Percentiles rank a stretch among this genome's conserved stretches.
Evolutionary conservation across 2,113 vertebrate species (phyloP).

Genomic region (Felis chaus): DNA sequence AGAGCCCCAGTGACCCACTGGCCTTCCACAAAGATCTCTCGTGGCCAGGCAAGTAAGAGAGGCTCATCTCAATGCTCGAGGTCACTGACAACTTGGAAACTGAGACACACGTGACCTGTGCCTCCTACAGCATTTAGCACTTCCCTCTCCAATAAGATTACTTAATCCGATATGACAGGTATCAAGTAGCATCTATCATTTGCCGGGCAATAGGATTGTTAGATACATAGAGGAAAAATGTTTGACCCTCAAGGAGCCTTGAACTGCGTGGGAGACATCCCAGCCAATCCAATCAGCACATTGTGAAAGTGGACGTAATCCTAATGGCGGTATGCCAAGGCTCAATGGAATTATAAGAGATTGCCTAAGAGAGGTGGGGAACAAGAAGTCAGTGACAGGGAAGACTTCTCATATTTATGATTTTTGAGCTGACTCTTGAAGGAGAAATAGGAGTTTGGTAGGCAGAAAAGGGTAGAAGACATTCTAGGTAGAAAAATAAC

Average conservation of each 20-base stretch:
- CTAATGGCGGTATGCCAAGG: neutral
- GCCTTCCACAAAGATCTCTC: neutral
- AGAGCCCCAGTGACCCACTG: neutral
- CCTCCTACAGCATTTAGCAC: neutral
- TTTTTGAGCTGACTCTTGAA: conserved; percentile 17
- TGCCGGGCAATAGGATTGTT: conserved; percentile 5
- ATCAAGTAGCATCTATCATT: neutral
- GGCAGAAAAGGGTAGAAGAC: neutral
- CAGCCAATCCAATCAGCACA: neutral
- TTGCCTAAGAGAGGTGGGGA: neutral
- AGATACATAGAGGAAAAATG: neutral
- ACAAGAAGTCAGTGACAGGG: neutral
- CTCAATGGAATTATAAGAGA: neutral
- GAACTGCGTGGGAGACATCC: neutral
- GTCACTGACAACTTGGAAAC: neutral
- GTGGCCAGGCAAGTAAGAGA: neutral
- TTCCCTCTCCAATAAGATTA: neutral
- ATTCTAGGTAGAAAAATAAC: neutral
- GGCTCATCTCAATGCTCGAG: neutral
- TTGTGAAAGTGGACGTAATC: neutral
- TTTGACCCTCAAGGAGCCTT: neutral
- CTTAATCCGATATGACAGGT: neutral
- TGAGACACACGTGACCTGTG: neutral
- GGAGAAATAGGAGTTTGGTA: conserved; percentile 4
- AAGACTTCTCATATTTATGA: neutral